Evolutionary conservation across 2,113 vertebrate genomes (phyloP).

Genomic region (Hippocampus guttulatus): DNA sequence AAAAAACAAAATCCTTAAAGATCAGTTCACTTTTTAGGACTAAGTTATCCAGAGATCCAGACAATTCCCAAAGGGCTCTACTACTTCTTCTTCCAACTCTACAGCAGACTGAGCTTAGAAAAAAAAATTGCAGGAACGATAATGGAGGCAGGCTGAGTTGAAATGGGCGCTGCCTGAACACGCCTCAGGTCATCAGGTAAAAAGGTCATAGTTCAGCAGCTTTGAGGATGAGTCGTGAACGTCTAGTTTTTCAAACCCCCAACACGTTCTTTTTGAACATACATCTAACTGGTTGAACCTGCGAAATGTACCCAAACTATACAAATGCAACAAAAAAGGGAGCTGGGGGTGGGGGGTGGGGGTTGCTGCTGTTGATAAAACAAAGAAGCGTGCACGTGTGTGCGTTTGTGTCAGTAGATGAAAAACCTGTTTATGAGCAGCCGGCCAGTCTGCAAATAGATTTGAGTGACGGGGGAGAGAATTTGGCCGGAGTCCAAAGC

Average conservation of each 20-base stretch:
- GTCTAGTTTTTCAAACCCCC: neutral
- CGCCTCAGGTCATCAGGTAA: neutral
- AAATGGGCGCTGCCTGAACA: neutral
- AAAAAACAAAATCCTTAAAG: too few species aligned
- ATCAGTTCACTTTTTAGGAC: too few species aligned
- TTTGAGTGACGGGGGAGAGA: conserved; percentile 21
- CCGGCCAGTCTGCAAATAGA: conserved; percentile 22
- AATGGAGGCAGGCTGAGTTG: neutral
- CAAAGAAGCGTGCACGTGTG: conserved; percentile 18
- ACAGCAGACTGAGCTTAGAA: too few species aligned
- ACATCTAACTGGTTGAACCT: too few species aligned
- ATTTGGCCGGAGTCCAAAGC: conserved; percentile 46
- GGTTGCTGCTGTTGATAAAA: conserved; percentile 17
- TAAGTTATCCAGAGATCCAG: too few species aligned
- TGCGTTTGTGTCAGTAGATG: conserved; percentile 4
- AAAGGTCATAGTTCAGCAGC: neutral
- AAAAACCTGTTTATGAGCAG: conserved; percentile 32
- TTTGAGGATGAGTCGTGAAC: conserved; percentile 7
- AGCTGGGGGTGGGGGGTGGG: too few species aligned
- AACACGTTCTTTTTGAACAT: too few species aligned
- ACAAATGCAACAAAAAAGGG: too few species aligned
- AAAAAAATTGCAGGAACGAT: too few species aligned
- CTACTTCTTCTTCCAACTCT: too few species aligned
- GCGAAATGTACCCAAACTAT: too few species aligned
- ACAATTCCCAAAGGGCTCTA: too few species aligned